Conservation (phyloP, 2,888 invertebrate species). For the Hypercompe scribonia region DNA sequence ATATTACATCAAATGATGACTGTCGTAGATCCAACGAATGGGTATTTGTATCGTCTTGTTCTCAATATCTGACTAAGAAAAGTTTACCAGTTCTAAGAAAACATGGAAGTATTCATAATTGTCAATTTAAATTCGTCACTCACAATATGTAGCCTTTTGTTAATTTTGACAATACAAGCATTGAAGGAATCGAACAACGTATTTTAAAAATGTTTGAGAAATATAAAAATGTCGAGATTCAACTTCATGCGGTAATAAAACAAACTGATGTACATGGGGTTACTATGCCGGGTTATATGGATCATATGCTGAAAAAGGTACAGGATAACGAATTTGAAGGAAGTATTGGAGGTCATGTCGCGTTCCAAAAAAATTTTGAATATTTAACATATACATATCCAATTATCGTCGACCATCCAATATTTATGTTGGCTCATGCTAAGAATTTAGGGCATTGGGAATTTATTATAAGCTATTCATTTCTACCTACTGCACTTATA, state of each 20-base stretch:
- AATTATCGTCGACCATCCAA: conserved; percentile 34
- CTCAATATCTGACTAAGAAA: no score
- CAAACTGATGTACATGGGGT: conserved; percentile 17
- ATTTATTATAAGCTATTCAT: conserved; percentile 28
- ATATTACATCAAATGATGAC: conserved; percentile 39
- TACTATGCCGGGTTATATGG: background rate
- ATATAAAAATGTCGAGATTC: conserved; percentile 39
- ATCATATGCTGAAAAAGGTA: conserved; percentile 45
- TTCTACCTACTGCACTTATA: conserved; percentile 21
- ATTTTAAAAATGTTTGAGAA: conserved; percentile 47
- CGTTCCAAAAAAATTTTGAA: background rate
- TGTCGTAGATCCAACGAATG: conserved; percentile 41
- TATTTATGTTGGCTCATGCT: conserved; percentile 36
- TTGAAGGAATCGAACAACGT: conserved; percentile 51
- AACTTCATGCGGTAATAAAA: conserved; percentile 44
- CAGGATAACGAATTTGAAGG: no score
- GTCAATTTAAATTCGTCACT: conserved; percentile 45
- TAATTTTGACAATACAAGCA: conserved; percentile 43
- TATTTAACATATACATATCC: conserved; percentile 48
- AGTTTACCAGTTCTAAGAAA: no score
- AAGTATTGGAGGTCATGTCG: conserved; percentile 28
- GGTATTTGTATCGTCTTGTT: conserved; percentile 25
- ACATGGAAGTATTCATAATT: conserved; percentile 39
- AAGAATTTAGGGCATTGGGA: no score
- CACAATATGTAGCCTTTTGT: conserved; percentile 54